A percentile compares a stretch with the other conserved stretches of the same genome.
phyloP scores from a whole-genome alignment of 2,113 vertebrate species.

The Microcebus murinus region DNA sequence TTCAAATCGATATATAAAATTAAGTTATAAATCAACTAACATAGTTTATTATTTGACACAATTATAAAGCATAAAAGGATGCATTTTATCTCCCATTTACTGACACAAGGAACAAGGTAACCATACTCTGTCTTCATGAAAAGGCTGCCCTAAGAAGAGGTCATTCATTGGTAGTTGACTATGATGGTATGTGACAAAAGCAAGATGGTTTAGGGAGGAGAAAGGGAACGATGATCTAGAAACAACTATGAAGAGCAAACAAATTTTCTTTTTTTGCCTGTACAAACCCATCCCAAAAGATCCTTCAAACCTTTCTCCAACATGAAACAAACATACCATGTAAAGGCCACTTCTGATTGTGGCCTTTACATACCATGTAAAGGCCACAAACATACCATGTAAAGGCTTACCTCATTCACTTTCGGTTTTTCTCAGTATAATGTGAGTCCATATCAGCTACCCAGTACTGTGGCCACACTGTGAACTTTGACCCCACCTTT shows the following conservation, averaged over 20 bases:
- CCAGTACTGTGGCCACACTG: not conserved
- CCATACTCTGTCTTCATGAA: not conserved
- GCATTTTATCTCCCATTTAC: not conserved
- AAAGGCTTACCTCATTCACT: not conserved
- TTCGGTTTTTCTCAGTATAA: not conserved
- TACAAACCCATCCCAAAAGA: not conserved
- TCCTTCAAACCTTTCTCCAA: not conserved
- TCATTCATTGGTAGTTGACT: too few relatives aligned
- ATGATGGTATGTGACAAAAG: not conserved
- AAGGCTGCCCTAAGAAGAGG: not conserved
- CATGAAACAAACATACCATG: not conserved
- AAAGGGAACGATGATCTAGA: not conserved
- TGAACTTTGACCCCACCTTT: not conserved
- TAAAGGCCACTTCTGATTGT: not conserved
- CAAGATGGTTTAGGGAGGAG: not conserved
- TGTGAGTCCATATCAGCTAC: not conserved
- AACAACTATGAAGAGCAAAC: not conserved
- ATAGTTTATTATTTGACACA: not conserved
- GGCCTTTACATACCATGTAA: rapidly evolving
- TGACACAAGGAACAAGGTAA: not conserved
- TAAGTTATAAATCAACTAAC: not conserved
- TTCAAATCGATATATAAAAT: not conserved
- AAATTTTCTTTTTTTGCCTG: not conserved
- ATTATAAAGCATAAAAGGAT: not conserved
- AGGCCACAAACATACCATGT: not conserved